phyloP scores from a whole-genome alignment of 2,888 invertebrate species.

The Xestia xanthographa region DNA sequence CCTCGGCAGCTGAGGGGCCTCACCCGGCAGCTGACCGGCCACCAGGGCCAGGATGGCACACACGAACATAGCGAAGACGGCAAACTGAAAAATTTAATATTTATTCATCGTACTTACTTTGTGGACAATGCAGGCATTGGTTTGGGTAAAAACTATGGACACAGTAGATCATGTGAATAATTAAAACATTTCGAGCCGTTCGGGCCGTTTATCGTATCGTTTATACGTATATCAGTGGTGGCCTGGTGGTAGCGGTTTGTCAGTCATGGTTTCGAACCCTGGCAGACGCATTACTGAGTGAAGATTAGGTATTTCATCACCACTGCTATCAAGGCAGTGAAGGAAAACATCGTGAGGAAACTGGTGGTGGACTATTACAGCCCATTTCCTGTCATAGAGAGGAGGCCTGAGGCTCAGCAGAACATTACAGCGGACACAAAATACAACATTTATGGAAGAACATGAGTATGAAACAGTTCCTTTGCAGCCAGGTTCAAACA shows the following conservation, averaged over 20 bases:
- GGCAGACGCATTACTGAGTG: background rate
- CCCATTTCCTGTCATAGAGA: background rate
- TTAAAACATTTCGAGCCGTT: background rate
- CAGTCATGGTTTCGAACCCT: background rate
- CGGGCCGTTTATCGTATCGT: background rate
- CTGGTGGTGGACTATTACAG: background rate
- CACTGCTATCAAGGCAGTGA: background rate
- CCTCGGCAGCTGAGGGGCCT: background rate
- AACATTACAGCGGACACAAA: background rate
- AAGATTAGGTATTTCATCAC: background rate
- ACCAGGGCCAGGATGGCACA: background rate
- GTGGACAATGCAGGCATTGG: background rate
- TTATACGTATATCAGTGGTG: background rate
- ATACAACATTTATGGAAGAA: background rate
- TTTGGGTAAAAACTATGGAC: background rate
- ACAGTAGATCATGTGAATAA: background rate
- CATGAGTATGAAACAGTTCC: background rate
- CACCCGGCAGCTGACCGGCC: background rate
- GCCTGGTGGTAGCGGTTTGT: background rate
- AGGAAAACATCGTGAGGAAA: background rate
- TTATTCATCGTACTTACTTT: background rate
- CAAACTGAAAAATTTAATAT: conserved; percentile 1
- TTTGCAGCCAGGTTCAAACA: no score
- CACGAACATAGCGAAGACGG: background rate
- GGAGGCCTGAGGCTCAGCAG: background rate